Conservation (phyloP, 1,140 invertebrate genomes). For the Lucilia cuprina region DNA sequence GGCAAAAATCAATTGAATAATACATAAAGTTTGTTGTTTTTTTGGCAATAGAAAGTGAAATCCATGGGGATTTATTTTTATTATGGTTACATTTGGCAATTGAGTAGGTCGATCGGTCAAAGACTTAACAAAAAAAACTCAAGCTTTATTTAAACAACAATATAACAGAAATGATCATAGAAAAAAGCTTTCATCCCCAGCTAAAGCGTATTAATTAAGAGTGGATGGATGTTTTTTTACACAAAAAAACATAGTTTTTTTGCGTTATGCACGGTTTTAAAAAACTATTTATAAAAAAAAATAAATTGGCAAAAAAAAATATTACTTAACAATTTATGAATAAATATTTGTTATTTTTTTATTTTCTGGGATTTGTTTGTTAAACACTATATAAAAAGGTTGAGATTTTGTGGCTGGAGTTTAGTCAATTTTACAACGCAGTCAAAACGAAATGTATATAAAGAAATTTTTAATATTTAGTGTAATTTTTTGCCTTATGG, state of each 20-base stretch:
- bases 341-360: neutral
- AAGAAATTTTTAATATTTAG: neutral
- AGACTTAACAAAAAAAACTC: neutral
- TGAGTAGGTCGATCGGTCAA: neutral
- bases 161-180: neutral
- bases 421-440: neutral
- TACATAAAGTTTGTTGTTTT: neutral
- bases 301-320: neutral
- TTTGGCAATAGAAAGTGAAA: neutral
- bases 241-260: too few species aligned
- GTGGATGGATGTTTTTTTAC: neutral
- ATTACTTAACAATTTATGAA: neutral
- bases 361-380: neutral
- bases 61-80: neutral
- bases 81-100: neutral
- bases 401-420: neutral
- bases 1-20: neutral
- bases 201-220: neutral
- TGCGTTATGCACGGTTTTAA: neutral
- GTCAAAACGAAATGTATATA: neutral
- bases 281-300: neutral
- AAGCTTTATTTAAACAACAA: neutral
- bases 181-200: neutral
- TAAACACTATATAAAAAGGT: neutral
- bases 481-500: neutral